A percentile compares a stretch with the other conserved stretches of the same genome.
These are phyloP conservation scores for Columba livia DNA, from an alignment of 2,113 vertebrate genomes.

Conservation along the genomic window DNA sequence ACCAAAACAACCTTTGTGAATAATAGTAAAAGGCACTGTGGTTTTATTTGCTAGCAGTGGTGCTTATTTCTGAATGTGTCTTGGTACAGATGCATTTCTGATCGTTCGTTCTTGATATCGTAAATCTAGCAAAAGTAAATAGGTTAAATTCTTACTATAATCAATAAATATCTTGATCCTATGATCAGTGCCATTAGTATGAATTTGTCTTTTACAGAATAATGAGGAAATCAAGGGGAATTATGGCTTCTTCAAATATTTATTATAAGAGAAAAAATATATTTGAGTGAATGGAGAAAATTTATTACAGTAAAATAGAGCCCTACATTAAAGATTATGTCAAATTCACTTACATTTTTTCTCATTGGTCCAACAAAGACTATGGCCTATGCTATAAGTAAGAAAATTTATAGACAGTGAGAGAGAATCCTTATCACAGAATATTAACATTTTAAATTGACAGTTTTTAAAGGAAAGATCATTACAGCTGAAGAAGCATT, in stretches of 20 bases:
- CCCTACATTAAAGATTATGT: neutral
- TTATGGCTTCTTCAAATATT: neutral
- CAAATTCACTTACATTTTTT: neutral
- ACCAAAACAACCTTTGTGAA: neutral
- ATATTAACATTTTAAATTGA: neutral
- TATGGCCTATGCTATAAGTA: neutral
- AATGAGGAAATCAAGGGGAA: neutral
- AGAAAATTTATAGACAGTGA: neutral
- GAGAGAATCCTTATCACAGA: neutral
- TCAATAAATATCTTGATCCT: neutral
- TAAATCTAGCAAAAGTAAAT: neutral
- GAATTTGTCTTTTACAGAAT: neutral
- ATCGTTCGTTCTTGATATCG: neutral
- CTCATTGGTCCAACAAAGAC: neutral
- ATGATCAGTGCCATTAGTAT: neutral
- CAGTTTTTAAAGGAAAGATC: neutral
- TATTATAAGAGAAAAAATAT: neutral
- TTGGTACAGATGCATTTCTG: neutral
- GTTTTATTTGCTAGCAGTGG: neutral
- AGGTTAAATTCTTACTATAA: neutral
- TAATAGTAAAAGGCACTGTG: neutral
- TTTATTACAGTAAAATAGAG: neutral
- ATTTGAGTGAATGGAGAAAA: neutral
- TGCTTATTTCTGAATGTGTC: neutral
- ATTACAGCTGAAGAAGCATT: neutral